phyloP scores from a whole-genome alignment of 1,140 invertebrate species.

The Zaprionus taronus region DNA sequence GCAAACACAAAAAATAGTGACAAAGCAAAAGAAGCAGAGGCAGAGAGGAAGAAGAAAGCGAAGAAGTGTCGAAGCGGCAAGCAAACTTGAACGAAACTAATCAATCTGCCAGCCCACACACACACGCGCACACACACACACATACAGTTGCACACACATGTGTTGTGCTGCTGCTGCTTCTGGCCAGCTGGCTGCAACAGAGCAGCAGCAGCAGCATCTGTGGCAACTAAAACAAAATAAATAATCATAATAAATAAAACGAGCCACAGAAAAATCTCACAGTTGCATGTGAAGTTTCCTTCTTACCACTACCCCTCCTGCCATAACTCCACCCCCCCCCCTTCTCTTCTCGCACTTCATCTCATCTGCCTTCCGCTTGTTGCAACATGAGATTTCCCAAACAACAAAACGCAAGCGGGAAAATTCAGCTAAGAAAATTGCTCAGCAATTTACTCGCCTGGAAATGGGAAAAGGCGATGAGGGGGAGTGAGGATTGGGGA shows the following conservation, averaged over 20 bases:
- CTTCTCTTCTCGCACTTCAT: not conserved
- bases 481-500: not conserved
- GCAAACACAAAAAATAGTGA: constrained; percentile 17
- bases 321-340: not conserved
- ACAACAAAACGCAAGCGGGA: constrained; percentile 1
- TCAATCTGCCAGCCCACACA: constrained; percentile 66
- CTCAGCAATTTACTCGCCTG: constrained; percentile 26
- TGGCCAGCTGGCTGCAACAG: constrained; percentile 21
- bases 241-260: constrained; percentile 82
- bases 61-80: constrained; percentile 30
- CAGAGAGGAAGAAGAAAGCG: constrained; percentile 6
- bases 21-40: not conserved
- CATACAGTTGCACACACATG: constrained; percentile 1
- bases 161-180: constrained; percentile 17
- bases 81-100: constrained; percentile 66
- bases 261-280: constrained; percentile 75
- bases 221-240: constrained; percentile 73
- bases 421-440: constrained; percentile 33
- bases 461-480: not conserved
- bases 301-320: not conserved
- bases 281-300: constrained; percentile 70
- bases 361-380: constrained; percentile 3
- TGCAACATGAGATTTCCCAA: constrained; percentile 30
- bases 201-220: constrained; percentile 27
- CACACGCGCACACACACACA: constrained; percentile 17